Conservation (phyloP, 53 echinoderm and acorn worm species). For the Arbacia lixula region DNA sequence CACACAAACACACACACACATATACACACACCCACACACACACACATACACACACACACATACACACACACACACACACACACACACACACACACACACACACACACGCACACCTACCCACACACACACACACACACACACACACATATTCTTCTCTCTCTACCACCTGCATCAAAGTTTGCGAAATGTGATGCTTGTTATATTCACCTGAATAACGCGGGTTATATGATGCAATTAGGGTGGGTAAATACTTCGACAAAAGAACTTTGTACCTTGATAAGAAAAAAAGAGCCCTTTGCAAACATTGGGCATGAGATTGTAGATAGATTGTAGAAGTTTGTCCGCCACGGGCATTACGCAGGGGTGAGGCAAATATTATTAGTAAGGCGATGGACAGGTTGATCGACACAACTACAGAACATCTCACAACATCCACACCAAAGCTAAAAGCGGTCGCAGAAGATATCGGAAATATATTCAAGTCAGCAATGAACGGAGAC, state of each 20-base stretch:
- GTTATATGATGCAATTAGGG: conserved; percentile 41
- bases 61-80: no score
- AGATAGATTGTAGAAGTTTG: conserved; percentile 8
- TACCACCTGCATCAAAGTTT: no score
- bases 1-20: no score
- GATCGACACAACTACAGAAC: neutral
- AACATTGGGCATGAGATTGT: neutral
- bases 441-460: conserved; percentile 27
- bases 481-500: conserved; percentile 30
- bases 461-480: conserved; percentile 40
- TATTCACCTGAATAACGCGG: no score
- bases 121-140: no score
- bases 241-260: conserved; percentile 8
- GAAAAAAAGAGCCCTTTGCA: no score
- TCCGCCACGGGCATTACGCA: neutral
- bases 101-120: no score
- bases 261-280: conserved; percentile 22
- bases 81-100: no score
- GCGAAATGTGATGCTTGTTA: no score
- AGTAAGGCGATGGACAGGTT: conserved; percentile 18
- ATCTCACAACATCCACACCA: neutral
- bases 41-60: no score
- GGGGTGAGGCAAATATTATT: conserved; percentile 3
- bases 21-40: no score
- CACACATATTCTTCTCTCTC: no score